Evolutionary conservation across 2,113 vertebrate genomes (phyloP).

Genomic region (Dipodomys merriami): DNA sequence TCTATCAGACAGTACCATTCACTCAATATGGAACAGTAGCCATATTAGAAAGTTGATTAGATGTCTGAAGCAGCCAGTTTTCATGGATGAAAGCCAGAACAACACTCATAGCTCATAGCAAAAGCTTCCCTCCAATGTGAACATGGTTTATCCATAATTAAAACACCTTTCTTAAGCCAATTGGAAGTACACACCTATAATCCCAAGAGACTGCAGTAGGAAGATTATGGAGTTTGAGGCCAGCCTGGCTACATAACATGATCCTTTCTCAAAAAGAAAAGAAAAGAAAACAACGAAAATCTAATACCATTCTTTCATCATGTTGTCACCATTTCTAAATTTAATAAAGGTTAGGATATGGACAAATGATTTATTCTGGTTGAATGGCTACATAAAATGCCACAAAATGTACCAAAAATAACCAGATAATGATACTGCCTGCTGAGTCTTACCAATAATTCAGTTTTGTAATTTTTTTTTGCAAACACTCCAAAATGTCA

Average conservation of each 20-base stretch:
- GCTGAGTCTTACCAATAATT: not conserved
- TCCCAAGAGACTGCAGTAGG: too few relatives aligned
- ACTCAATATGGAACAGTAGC: constrained; percentile 20
- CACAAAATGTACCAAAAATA: constrained; percentile 41
- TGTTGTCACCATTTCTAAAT: not conserved
- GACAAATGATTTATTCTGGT: constrained; percentile 5
- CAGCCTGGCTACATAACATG: too few relatives aligned
- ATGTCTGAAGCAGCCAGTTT: not conserved
- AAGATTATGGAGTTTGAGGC: too few relatives aligned
- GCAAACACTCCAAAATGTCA: constrained; percentile 32
- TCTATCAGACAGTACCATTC: not conserved
- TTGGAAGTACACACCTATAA: too few relatives aligned
- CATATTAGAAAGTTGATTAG: not conserved
- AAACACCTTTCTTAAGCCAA: not conserved
- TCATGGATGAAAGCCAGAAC: not conserved
- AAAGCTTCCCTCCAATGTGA: not conserved
- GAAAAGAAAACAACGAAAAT: too few relatives aligned
- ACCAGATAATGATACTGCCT: not conserved
- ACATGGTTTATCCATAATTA: constrained; percentile 25
- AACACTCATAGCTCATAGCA: not conserved
- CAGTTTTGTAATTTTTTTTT: constrained; percentile 23
- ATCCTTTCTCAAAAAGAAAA: too few relatives aligned
- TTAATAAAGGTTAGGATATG: not conserved
- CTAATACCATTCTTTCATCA: not conserved
- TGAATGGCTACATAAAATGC: constrained; percentile 40